Conservation (phyloP, 2,888 invertebrate genomes). For the Machimus rusticus region DNA sequence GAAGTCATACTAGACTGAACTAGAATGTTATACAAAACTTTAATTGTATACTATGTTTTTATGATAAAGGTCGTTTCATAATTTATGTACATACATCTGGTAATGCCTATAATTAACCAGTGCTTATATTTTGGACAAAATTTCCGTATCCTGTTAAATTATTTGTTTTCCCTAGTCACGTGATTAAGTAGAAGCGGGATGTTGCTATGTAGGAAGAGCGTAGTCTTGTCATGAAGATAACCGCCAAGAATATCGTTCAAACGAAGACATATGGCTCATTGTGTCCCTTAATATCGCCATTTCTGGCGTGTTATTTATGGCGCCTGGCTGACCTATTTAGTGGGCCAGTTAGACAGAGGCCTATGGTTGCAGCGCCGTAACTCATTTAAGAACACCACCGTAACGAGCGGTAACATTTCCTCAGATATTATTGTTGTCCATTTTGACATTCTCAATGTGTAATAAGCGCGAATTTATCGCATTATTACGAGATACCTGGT, state of each 20-base stretch:
- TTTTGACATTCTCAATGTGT: constrained; percentile 37
- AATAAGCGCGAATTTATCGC: constrained; percentile 38
- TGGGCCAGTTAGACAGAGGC: background rate
- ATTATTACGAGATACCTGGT: constrained; percentile 31
- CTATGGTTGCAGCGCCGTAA: background rate
- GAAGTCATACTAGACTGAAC: no score
- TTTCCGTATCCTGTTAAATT: background rate
- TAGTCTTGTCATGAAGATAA: background rate
- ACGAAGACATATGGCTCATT: background rate
- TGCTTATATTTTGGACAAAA: no score
- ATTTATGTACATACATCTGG: no score
- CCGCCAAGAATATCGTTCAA: background rate
- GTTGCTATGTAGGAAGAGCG: background rate
- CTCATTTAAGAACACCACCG: constrained; percentile 12
- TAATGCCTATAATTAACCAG: no score
- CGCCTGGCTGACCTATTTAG: constrained; percentile 16
- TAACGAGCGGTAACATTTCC: constrained; percentile 19
- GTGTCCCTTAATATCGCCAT: constrained; percentile 6
- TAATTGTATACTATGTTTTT: no score
- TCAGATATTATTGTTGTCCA: constrained; percentile 37
- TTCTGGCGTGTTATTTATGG: background rate
- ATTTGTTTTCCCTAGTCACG: background rate
- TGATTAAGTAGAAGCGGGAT: background rate
- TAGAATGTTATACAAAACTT: no score
- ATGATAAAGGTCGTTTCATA: no score